Conservation (phyloP, 2,888 invertebrate genomes). For the Operophtera brumata region DNA sequence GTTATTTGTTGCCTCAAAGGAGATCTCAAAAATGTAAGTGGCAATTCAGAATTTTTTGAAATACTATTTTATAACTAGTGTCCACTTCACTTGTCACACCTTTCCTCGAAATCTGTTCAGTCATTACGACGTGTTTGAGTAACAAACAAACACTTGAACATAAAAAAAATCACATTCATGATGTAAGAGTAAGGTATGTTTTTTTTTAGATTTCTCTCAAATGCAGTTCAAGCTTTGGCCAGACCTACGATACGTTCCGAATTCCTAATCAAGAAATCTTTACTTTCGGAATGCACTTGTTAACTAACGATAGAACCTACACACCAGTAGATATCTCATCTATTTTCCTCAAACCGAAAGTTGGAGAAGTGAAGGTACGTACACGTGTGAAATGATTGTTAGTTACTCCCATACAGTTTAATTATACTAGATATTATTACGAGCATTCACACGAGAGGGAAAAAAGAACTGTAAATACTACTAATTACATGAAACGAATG, state of each 20-base stretch:
- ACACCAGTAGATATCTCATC: conserved; percentile 36
- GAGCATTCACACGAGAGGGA: no score
- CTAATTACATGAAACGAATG: no score
- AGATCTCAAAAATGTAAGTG: conserved; percentile 48
- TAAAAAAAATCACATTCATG: no score
- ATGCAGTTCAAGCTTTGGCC: conserved; percentile 24
- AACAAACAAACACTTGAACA: no score
- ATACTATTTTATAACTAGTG: not conserved
- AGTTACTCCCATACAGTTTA: no score
- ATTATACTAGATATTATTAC: no score
- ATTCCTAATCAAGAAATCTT: conserved; percentile 37
- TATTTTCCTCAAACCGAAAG: conserved; percentile 28
- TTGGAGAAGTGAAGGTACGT: conserved; percentile 34
- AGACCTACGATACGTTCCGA: conserved; percentile 33
- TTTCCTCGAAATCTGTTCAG: no score
- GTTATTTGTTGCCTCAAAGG: conserved; percentile 42
- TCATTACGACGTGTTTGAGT: no score
- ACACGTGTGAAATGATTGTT: not conserved
- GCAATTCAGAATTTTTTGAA: not conserved
- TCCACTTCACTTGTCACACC: not conserved
- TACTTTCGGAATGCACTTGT: conserved; percentile 35
- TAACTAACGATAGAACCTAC: conserved; percentile 35
- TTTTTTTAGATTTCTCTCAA: conserved; percentile 32
- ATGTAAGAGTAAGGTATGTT: no score
- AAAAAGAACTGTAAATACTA: no score